phyloP scores from a whole-genome alignment of 2,888 invertebrate species.

The Macrosoma leucophasiata region DNA sequence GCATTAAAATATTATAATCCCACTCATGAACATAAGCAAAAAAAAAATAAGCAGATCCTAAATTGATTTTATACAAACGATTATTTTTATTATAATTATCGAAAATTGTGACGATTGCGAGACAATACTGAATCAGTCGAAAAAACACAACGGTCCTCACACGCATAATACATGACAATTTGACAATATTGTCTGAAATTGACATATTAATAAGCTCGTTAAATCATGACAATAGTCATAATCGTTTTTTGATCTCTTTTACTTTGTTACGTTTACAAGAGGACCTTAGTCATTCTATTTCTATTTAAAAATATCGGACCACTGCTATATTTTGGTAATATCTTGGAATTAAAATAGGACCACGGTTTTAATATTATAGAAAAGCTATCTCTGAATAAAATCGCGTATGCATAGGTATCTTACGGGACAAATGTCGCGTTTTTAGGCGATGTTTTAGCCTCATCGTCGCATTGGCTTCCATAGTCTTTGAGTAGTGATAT shows the following conservation, averaged over 20 bases:
- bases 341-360: constrained; percentile 51
- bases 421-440: constrained; percentile 40
- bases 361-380: constrained; percentile 46
- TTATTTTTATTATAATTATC: no score
- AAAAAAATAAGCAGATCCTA: no score
- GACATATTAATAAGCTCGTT: no score
- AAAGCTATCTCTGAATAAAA: constrained; percentile 60
- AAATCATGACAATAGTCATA: no score
- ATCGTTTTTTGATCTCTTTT: no score
- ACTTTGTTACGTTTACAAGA: constrained; percentile 3
- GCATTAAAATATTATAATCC: no score
- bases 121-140: constrained; percentile 3
- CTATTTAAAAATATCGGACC: constrained; percentile 50
- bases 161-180: not conserved
- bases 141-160: not conserved
- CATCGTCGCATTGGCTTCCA: constrained; percentile 65
- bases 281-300: constrained; percentile 1
- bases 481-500: constrained; percentile 55
- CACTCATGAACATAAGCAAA: no score
- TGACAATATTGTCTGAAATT: no score
- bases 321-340: constrained; percentile 59
- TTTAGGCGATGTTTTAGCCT: constrained; percentile 46
- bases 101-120: no score
- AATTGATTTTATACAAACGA: no score
- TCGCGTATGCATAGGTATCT: constrained; percentile 33